Conservation (phyloP, 2,113 vertebrate species). For the Muscicapa adusta region DNA sequence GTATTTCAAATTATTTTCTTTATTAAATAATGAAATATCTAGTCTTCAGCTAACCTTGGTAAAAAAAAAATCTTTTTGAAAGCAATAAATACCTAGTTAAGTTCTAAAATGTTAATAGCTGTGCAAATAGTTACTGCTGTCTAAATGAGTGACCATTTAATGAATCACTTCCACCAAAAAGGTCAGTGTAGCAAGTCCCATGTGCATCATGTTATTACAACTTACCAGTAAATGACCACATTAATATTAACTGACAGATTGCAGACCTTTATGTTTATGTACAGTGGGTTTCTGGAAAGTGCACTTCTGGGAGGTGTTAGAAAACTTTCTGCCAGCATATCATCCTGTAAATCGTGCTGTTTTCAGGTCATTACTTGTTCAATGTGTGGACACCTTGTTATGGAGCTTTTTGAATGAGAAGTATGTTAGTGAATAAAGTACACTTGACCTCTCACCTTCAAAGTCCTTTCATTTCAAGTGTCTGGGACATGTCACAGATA, state of each 20-base stretch:
- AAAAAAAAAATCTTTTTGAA: constrained; percentile 31
- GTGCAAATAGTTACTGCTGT: constrained; percentile 61
- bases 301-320: constrained; percentile 64
- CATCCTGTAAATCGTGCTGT: constrained; percentile 25
- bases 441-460: background rate
- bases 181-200: constrained; percentile 69
- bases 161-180: constrained; percentile 66
- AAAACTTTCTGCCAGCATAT: constrained; percentile 62
- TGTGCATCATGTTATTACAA: constrained; percentile 73
- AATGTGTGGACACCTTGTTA: background rate
- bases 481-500: background rate
- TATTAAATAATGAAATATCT: constrained; percentile 7
- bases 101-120: constrained; percentile 70
- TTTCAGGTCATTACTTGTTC: constrained; percentile 55
- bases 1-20: background rate
- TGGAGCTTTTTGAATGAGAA: background rate
- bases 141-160: constrained; percentile 74
- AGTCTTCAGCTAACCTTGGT: constrained; percentile 37
- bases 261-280: constrained; percentile 74
- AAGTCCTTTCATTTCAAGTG: constrained; percentile 4
- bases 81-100: constrained; percentile 67
- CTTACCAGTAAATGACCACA: constrained; percentile 66
- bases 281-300: constrained; percentile 68
- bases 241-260: constrained; percentile 78
- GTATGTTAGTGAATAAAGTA: background rate